Evolutionary conservation across 2,797 vertebrate species (phyloP).

Genomic region (Poecile montanus): DNA sequence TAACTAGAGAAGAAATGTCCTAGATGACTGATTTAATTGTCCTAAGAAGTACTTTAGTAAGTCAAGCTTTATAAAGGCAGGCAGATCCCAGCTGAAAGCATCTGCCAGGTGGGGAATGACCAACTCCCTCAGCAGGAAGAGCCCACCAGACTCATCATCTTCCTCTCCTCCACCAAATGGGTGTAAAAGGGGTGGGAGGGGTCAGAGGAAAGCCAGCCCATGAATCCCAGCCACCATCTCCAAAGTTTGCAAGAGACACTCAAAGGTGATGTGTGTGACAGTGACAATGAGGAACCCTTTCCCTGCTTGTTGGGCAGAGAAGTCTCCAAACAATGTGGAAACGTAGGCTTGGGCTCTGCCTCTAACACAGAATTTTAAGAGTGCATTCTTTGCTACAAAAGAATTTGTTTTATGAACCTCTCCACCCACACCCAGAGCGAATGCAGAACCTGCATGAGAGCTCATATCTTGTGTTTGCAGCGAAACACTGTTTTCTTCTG

Average conservation of each 20-base stretch:
- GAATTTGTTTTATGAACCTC: background rate
- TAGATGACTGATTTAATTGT: background rate
- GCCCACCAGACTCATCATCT: background rate
- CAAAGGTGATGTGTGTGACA: background rate
- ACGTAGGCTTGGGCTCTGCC: fast-evolving
- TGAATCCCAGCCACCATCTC: background rate
- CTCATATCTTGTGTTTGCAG: background rate
- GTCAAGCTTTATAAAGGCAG: background rate
- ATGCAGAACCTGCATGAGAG: background rate
- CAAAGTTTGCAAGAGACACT: background rate
- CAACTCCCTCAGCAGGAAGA: background rate
- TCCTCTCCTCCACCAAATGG: background rate
- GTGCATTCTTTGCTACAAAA: background rate
- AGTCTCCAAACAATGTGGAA: background rate
- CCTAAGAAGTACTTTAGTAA: background rate
- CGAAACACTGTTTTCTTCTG: background rate
- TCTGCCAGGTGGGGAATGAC: background rate
- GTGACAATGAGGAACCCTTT: background rate
- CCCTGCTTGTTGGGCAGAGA: background rate
- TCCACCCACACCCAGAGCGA: background rate
- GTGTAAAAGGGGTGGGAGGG: background rate
- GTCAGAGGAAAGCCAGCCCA: background rate
- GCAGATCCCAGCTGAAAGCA: background rate
- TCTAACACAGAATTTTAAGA: background rate
- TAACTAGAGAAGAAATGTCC: background rate